Evolutionary conservation across 1,140 invertebrate species (phyloP).

Genomic region (Stenopsyche tienmushanensis): DNA sequence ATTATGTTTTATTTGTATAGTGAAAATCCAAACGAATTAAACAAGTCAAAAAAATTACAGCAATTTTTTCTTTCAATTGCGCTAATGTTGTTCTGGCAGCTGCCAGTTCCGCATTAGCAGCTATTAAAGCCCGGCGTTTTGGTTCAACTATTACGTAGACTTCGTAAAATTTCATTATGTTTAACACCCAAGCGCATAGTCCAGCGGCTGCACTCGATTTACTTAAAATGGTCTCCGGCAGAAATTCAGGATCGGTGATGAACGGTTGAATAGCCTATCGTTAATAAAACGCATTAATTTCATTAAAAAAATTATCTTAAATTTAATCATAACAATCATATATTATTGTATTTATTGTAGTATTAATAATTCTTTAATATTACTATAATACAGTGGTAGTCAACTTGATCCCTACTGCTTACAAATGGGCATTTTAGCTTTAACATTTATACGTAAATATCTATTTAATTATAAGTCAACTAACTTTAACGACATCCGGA

Average conservation of each 20-base stretch:
- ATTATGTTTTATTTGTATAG: not conserved
- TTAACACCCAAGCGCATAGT: constrained; percentile 92
- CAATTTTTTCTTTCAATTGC: constrained; percentile 57
- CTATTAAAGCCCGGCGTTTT: constrained; percentile 77
- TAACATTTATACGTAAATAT: no score
- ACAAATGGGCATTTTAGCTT: no score
- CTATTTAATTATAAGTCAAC: no score
- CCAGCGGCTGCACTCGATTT: constrained; percentile 91
- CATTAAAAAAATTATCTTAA: not conserved
- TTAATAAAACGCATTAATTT: constrained; percentile 4
- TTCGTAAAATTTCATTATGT: constrained; percentile 88
- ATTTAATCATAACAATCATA: no score
- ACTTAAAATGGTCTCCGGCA: constrained; percentile 77
- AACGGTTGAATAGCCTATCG: constrained; percentile 44
- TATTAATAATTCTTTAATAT: no score
- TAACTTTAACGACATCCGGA: constrained; percentile 78
- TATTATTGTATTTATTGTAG: no score
- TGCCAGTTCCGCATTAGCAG: constrained; percentile 81
- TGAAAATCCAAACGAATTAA: not conserved
- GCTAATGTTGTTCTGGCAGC: constrained; percentile 77
- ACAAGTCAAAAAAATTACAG: constrained; percentile 40
- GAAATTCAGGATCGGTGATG: constrained; percentile 73
- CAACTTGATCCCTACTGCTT: no score
- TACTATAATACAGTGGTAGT: no score
- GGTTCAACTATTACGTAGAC: constrained; percentile 93